Evolutionary conservation across 1,140 invertebrate species (phyloP).

Genomic region (Brachionus rubens): DNA sequence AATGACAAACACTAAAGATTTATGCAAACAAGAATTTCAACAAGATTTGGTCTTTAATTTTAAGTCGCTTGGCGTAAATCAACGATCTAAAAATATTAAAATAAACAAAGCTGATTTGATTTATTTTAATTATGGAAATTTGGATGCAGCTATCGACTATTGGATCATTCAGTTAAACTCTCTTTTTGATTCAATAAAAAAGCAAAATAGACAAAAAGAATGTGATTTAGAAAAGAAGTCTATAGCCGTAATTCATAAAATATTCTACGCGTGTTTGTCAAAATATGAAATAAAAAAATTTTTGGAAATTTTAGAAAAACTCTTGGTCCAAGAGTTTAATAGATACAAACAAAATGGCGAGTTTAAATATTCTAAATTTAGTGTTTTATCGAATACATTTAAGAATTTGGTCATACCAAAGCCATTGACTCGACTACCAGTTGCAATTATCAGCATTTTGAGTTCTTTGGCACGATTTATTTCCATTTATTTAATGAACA

Average conservation of each 20-base stretch:
- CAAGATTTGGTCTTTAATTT: too few relatives aligned
- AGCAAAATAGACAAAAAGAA: neutral
- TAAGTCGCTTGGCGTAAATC: too few relatives aligned
- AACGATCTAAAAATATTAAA: neutral
- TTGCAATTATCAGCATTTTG: slow-evolving; percentile 49
- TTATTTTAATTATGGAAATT: slow-evolving; percentile 50
- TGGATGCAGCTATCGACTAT: slow-evolving; percentile 53
- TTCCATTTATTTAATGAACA: slow-evolving; percentile 55
- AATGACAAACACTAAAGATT: neutral
- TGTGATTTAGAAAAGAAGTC: slow-evolving; percentile 47
- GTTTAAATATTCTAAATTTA: neutral
- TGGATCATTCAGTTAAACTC: slow-evolving; percentile 53
- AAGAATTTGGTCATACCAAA: neutral
- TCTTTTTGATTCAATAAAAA: too few relatives aligned
- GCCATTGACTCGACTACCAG: neutral
- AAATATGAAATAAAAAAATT: slow-evolving; percentile 51
- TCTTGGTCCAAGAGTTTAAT: slow-evolving; percentile 47
- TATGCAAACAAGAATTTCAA: too few relatives aligned
- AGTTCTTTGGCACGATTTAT: slow-evolving; percentile 55
- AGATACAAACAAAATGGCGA: neutral
- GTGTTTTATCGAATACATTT: neutral
- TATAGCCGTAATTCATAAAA: slow-evolving; percentile 51
- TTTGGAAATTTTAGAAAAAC: slow-evolving; percentile 53
- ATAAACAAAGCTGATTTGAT: neutral
- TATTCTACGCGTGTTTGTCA: slow-evolving; percentile 55